Base-by-base conservation (phyloP, 2,797 vertebrate genomes). In the Lagodon rhomboides region DNA sequence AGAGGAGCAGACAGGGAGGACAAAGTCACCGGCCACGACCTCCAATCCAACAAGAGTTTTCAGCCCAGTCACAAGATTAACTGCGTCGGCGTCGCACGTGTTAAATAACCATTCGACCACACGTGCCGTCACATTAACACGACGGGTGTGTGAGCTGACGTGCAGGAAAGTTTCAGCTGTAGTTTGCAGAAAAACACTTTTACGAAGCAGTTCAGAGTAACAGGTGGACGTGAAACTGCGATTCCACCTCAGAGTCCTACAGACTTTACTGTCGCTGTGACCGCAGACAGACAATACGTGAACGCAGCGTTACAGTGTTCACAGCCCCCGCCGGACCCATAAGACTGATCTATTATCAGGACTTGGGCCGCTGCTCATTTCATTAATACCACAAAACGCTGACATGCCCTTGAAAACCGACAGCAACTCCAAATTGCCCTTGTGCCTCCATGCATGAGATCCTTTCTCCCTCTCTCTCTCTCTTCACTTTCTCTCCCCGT, bases 381-480 rank as follows among this genome's bases (percentile, higher is more conserved):
- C 83, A 91, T 91, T 91, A 90, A 80, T 75, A 81, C 75, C 68
- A 86, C 74, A 79, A 85, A 91, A 76, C 75, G 38, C 86, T 75
- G 78, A 67, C 23, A 47, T 82, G 90, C 85, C 90, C 91, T 93
- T 92, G 89, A 90, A 76, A 82, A 79, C 54, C 71, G 87, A 90
- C 83, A 84, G 78, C 61, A 63, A 58, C 68, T 85, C 73, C 77
- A 87, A 89, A 91, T 88, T 87, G 84, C 77, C 77, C 80, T 84
- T 75, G 83, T 76, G 58, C 76, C 69, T 81, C 71, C 86, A 82
- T 82, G 83, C 79, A 51, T 87, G 71, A 78, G 56, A 64, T 80
- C 82, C 71, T 27, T 56, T 67, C 69, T 64, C 56, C 9, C 12
- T 53, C 34, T 12, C 54, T 4, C 69, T 27, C 64, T 54, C 34